Base-by-base conservation (phyloP, 2,797 vertebrate genomes). In the Melanotaenia maccullochi region DNA sequence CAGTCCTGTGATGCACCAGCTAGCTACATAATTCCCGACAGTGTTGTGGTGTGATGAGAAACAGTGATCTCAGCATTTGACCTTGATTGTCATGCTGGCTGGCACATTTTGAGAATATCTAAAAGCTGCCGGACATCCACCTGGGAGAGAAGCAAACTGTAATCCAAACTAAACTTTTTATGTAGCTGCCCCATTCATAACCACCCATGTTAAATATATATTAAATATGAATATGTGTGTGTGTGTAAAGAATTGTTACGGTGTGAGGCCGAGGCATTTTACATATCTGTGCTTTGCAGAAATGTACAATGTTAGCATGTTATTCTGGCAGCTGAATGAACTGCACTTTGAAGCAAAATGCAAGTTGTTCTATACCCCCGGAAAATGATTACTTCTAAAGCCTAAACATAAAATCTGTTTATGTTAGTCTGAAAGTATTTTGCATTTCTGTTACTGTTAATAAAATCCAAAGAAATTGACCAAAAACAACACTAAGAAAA, bases 391-490 rank as follows among this genome's bases (percentile, higher is more conserved):
- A n/a, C 20, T 9, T n/a, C 20, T n/a, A 9, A n/a, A 47, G 8
- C 44, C 20, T 47, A 47, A 47, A n/a, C 20, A 47, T 5, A 42
- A 42, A 14, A 24, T 52, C 49, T 24, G 24, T 52, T 52, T 25
- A 3, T 24, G 12, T 13, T 24, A 24, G 22, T 5, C 49, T 5
- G 49, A 22, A 22, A 51, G 11, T 51, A 4, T 11, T 51, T 22
- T 24, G 4, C 35, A 2, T 60, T 57, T 60, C 42, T 35, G 8
- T 30, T 52, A 13, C 52, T 28, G 20, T 9, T 42, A 54, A 63
- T 2, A 65, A 69, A 52, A 63, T 25, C 59, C 28, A 60, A 44
- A 44, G 36, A 60, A 64, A 54, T 58, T 58, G 9, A 65, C 30
- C 44, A 25, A 64, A 75, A 70, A 6, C 52, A 32, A 20, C 12